Conservation (phyloP, 2,888 invertebrate genomes). For the Lucinisca nassula region DNA sequence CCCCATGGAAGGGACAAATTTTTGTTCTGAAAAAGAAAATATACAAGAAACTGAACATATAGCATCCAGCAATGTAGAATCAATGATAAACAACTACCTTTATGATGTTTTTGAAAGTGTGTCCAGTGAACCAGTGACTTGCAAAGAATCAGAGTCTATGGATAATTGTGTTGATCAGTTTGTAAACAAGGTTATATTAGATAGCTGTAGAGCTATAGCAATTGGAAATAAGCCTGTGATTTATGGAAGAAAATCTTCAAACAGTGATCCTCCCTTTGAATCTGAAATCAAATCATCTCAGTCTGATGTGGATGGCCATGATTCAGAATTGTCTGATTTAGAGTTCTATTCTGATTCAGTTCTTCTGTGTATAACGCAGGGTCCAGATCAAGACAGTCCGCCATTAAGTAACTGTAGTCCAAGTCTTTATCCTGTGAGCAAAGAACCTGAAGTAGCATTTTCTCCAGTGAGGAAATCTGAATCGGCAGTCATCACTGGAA, state of each 20-base stretch:
- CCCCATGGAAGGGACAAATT: background rate
- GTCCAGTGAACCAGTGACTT: background rate
- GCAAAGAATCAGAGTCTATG: background rate
- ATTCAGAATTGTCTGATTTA: background rate
- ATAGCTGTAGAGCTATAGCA: background rate
- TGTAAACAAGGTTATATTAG: background rate
- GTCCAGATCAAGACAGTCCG: slow-evolving; percentile 8
- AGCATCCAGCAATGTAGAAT: background rate
- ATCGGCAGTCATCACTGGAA: background rate
- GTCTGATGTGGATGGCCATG: background rate
- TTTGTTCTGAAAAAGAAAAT: background rate
- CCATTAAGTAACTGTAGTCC: slow-evolving; percentile 30
- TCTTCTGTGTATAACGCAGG: slow-evolving; percentile 41
- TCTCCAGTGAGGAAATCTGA: background rate
- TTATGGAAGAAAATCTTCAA: background rate
- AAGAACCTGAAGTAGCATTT: background rate
- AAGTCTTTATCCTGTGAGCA: slow-evolving; percentile 6
- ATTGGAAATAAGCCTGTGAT: background rate
- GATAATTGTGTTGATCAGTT: background rate
- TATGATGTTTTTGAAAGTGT: slow-evolving; percentile 49
- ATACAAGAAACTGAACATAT: background rate
- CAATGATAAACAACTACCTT: slow-evolving; percentile 61
- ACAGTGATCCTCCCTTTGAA: background rate
- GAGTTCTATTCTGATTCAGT: slow-evolving; percentile 12
- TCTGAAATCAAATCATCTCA: background rate